Base-by-base conservation (phyloP, 2,888 invertebrate species). In the Amorpha juglandis region DNA sequence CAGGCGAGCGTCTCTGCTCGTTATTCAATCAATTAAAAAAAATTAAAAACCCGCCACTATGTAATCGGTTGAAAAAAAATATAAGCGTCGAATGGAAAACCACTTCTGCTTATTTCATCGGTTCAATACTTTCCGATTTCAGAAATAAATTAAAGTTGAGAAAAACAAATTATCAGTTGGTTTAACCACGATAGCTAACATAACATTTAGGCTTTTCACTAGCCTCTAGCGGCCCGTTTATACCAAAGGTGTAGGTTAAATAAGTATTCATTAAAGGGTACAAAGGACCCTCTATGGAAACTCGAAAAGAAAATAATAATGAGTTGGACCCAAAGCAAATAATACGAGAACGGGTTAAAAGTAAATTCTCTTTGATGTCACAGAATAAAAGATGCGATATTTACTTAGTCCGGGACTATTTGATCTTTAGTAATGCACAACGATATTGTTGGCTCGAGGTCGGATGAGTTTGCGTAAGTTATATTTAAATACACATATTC, bases 341-440 rank as follows among this genome's bases (percentile, higher is more conserved):
- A 55, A 35, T 38, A 35, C 58, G 42, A 8, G 38, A 58, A 42
- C 14, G 58, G 64, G 64, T 65, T 48, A 33, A 58, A 55, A 65
- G 55, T 58, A 58, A 58, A 47, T 48, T 16, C 58, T 11, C 64
- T 65, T 65, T 65, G 58, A 65, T 58, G 55, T 58, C 55, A 47
- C 55, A 50, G 64, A 65, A 65, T 58, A 58, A 65, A 65, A 65
- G 58, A 65, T 65, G 64, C 64, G 58, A 48, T 65, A 58, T 65
- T 65, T 65, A 35, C 53, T 52, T 51, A 65, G 47, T 48, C 55
- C 35, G 55, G 53, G 55, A 8, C 35, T 48, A 48, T 65, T 65
- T 65, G 64, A 65, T 65, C 64, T 65, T 65, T 50, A 48, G 48
- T 38, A 65, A 65, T 58, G 64, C 48, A 58, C 55, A 65, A 47